A percentile compares a stretch with the other conserved stretches of the same genome.
Evolutionary conservation across 2,888 invertebrate species (phyloP).

Genomic region (Tenthredo distinguenda): DNA sequence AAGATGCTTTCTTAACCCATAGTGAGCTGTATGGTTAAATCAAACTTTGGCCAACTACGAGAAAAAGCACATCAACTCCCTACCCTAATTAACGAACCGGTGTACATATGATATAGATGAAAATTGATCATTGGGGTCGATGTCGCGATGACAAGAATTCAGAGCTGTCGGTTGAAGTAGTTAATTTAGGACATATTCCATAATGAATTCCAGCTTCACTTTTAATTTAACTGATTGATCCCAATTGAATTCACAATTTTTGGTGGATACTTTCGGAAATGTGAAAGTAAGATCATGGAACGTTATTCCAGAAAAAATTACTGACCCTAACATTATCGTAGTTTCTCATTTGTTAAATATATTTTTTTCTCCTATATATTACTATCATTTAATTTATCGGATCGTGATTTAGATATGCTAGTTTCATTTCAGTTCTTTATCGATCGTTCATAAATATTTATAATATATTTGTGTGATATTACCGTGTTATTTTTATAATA

Average conservation of each 20-base stretch:
- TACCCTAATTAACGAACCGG: background rate
- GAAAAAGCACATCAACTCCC: background rate
- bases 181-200: background rate
- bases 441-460: conserved; percentile 20
- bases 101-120: background rate
- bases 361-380: background rate
- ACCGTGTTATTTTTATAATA: background rate
- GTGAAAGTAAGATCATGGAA: background rate
- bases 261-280: background rate
- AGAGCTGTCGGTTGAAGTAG: background rate
- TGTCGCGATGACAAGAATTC: background rate
- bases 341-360: background rate
- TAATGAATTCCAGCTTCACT: background rate
- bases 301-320: background rate
- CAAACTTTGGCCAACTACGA: background rate
- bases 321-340: background rate
- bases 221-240: background rate
- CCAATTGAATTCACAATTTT: background rate
- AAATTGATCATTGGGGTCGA: background rate
- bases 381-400: background rate
- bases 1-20: background rate
- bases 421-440: conserved; percentile 26
- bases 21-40: background rate
- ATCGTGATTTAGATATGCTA: conserved; percentile 22
- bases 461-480: conserved; percentile 6